Conservation (phyloP, 2,113 vertebrate genomes). For the Oryzias celebensis region DNA sequence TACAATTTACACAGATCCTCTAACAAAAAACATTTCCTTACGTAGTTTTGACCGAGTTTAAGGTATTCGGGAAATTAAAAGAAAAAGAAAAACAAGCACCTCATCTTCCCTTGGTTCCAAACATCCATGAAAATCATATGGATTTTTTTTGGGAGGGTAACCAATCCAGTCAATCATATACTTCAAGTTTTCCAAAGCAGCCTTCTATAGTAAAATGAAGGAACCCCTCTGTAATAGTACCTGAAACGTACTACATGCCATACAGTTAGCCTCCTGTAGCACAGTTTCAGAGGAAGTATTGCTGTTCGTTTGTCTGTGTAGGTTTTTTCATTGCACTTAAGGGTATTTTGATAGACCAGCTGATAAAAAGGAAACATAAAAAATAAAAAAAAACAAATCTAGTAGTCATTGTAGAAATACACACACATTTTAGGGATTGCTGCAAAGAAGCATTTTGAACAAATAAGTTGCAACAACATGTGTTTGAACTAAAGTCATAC, state of each 20-base stretch:
- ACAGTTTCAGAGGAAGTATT: neutral
- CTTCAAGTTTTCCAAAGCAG: neutral
- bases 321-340: too few relatives aligned
- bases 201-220: neutral
- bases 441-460: conserved; percentile 11
- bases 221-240: conserved; percentile 4
- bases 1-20: too few relatives aligned
- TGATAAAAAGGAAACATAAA: too few relatives aligned
- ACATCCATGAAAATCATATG: neutral
- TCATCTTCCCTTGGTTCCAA: too few relatives aligned
- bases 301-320: neutral
- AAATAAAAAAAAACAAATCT: neutral
- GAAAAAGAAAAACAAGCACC: too few relatives aligned
- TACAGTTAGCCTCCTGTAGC: neutral
- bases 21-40: too few relatives aligned
- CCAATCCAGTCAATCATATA: neutral
- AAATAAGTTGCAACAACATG: neutral
- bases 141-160: neutral
- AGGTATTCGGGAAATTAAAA: too few relatives aligned
- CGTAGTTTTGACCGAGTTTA: too few relatives aligned
- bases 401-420: conserved; percentile 1
- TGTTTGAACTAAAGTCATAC: conserved; percentile 1
- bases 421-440: neutral
- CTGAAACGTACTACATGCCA: neutral
- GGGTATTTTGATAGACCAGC: too few relatives aligned